phyloP scores from a whole-genome alignment of 2,888 invertebrate genomes.

The Tanaodytes sp. region DNA sequence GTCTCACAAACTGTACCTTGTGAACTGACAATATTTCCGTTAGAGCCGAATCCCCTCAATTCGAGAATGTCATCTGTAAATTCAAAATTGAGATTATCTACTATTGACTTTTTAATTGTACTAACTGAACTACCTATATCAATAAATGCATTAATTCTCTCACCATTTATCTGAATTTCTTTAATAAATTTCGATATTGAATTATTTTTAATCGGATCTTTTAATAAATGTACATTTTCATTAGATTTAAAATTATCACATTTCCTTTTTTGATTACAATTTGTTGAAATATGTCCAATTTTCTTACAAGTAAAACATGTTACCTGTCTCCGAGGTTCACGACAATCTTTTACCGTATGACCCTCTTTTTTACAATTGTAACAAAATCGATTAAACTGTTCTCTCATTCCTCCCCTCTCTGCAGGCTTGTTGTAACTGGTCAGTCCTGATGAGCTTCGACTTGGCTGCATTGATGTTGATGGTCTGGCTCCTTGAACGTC shows the following conservation, averaged over 20 bases:
- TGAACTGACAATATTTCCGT: constrained; percentile 22
- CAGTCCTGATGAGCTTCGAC: too few species aligned
- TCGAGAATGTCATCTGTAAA: constrained; percentile 19
- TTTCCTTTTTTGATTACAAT: neutral
- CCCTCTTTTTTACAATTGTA: neutral
- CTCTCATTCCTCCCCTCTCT: neutral
- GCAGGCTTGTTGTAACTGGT: neutral
- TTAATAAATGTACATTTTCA: too few species aligned
- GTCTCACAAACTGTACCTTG: constrained; percentile 20
- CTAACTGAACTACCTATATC: constrained; percentile 56
- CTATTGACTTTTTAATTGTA: constrained; percentile 43
- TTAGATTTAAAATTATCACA: neutral
- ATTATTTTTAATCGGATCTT: neutral
- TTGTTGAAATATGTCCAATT: neutral
- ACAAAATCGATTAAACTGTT: neutral
- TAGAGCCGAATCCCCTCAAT: constrained; percentile 36
- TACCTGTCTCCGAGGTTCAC: neutral
- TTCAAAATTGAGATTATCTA: constrained; percentile 21
- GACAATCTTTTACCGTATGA: neutral
- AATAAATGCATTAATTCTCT: constrained; percentile 14
- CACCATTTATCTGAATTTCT: neutral
- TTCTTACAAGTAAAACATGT: neutral
- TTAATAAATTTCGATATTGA: neutral
- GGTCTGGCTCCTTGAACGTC: too few species aligned
- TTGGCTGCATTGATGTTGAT: too few species aligned